Percentiles rank a stretch among this genome's conserved stretches.
Conservation (phyloP, 2,888 invertebrate species). For the Parnassius apollo region DNA sequence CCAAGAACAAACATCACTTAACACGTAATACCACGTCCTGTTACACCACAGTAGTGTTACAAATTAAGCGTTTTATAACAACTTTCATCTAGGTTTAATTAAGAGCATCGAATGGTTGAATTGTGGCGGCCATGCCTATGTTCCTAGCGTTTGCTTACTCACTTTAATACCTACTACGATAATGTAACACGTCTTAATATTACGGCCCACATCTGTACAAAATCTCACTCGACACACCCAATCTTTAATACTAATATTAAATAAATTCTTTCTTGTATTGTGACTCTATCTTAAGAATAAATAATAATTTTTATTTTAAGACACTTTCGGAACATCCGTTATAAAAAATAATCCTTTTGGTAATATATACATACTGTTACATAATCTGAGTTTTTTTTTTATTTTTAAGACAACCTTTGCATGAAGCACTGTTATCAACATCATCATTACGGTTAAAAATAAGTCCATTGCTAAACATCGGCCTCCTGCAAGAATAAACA, state of each 20-base stretch:
- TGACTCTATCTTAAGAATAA: no score
- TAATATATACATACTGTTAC: no score
- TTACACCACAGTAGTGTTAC: constrained; percentile 11
- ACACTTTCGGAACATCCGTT: no score
- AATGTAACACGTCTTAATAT: constrained; percentile 10
- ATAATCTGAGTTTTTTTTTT: no score
- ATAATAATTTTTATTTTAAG: no score
- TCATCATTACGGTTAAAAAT: no score
- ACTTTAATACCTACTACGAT: background rate
- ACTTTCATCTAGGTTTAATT: constrained; percentile 10
- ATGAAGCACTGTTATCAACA: no score
- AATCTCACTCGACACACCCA: constrained; percentile 9
- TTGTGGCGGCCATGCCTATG: background rate
- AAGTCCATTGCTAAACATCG: no score
- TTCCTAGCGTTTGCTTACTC: constrained; percentile 6
- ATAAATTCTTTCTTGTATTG: no score
- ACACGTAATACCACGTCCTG: constrained; percentile 12
- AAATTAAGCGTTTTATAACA: constrained; percentile 11
- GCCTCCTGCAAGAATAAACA: no score
- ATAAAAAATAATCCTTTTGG: no score
- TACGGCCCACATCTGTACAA: constrained; percentile 15
- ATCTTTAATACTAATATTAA: background rate
- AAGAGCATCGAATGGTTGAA: constrained; percentile 6
- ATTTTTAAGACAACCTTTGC: no score
- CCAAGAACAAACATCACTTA: background rate